These are phyloP conservation scores for Hermetia illucens DNA, from an alignment of 1,140 invertebrate species.

Conservation along the genomic window DNA sequence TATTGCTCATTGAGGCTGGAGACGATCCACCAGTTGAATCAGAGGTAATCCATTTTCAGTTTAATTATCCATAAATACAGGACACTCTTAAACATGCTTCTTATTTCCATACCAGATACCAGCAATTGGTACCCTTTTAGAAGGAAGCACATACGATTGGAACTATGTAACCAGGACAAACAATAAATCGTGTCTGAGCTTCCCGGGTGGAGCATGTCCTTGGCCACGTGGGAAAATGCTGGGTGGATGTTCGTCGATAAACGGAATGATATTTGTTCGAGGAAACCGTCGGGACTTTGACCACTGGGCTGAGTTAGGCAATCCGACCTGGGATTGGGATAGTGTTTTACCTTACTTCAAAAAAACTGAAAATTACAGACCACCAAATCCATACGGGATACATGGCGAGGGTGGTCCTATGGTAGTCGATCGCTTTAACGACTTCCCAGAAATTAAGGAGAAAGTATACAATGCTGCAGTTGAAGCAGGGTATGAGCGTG, in stretches of 20 bases:
- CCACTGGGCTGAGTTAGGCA: conserved; percentile 32
- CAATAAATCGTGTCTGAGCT: conserved; percentile 53
- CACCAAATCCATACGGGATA: conserved; percentile 51
- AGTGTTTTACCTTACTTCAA: conserved; percentile 28
- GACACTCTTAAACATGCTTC: too few species aligned
- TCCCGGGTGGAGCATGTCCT: conserved; percentile 60
- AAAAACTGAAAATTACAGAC: conserved; percentile 48
- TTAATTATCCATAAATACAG: conserved; percentile 53
- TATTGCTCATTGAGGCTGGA: conserved; percentile 48
- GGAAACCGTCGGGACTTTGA: conserved; percentile 37
- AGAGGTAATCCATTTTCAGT: conserved; percentile 26
- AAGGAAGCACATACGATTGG: conserved; percentile 74
- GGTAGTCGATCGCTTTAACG: conserved; percentile 48
- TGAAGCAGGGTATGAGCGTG: conserved; percentile 42
- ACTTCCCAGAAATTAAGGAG: too few species aligned
- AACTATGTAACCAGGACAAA: conserved; percentile 75
- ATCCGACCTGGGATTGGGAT: conserved; percentile 23
- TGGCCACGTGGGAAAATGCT: conserved; percentile 38
- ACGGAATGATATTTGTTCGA: conserved; percentile 40
- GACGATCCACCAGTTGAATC: conserved; percentile 35
- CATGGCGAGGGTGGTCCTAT: conserved; percentile 55
- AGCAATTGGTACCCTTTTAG: conserved; percentile 47
- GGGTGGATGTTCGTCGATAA: conserved; percentile 36
- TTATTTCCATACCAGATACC: conserved; percentile 42
- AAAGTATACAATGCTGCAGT: conserved; percentile 44